Evolutionary conservation across 2,888 invertebrate genomes (phyloP).

Genomic region (Brenthis daphne): DNA sequence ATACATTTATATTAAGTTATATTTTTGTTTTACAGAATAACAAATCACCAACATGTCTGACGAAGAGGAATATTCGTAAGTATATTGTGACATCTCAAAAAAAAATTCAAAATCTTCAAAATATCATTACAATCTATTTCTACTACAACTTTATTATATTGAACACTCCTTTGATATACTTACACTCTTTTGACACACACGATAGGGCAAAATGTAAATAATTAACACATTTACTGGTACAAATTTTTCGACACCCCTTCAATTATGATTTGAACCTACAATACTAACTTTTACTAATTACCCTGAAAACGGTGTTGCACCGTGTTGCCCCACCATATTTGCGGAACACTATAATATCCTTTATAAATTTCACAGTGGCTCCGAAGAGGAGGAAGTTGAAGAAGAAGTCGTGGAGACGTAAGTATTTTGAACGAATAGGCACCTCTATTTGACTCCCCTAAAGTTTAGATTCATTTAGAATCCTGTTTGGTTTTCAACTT

Average conservation of each 20-base stretch:
- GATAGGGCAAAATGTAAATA: constrained; percentile 7
- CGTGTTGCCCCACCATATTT: constrained; percentile 43
- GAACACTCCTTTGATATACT: constrained; percentile 9
- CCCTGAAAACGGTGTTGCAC: constrained; percentile 36
- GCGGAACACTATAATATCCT: constrained; percentile 37
- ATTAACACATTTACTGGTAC: not conserved
- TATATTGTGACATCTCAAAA: constrained; percentile 57
- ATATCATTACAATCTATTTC: not conserved
- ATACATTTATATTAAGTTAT: constrained; percentile 18
- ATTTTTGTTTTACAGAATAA: constrained; percentile 68
- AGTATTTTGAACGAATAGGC: constrained; percentile 65
- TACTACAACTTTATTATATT: not conserved
- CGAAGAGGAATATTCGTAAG: constrained; percentile 98
- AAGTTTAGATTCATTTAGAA: constrained; percentile 58
- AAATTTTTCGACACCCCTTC: constrained; percentile 14
- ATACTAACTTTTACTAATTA: constrained; percentile 26
- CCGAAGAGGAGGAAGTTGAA: constrained; percentile 89
- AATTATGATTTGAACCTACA: constrained; percentile 18
- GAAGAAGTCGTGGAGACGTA: constrained; percentile 90
- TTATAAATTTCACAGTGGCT: constrained; percentile 74
- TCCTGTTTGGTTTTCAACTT: constrained; percentile 68
- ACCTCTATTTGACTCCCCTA: constrained; percentile 36
- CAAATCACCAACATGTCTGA: constrained; percentile 92
- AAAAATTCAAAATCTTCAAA: not conserved
- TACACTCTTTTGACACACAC: not conserved